phyloP scores from a whole-genome alignment of 92 coral and sea anemone species.

The Actinostola sp. region DNA sequence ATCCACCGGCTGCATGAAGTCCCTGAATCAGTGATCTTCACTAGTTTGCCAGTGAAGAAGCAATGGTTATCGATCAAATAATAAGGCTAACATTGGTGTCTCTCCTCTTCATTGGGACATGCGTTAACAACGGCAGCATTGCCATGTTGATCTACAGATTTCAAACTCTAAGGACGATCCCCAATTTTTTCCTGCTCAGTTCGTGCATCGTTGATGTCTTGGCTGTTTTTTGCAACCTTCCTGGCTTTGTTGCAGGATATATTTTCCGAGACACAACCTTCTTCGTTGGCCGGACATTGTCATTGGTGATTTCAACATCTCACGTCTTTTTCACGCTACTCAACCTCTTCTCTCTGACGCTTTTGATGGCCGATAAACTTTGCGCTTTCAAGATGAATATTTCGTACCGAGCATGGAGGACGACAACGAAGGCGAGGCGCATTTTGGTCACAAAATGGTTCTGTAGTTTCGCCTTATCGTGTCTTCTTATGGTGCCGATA shows the following conservation, averaged over 20 bases:
- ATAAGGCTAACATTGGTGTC: not conserved
- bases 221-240: constrained; percentile 5
- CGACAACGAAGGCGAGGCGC: not conserved
- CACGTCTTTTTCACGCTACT: constrained; percentile 2
- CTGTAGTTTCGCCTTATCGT: constrained; percentile 2
- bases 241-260: constrained; percentile 3
- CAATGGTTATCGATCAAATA: not conserved
- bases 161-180: constrained; percentile 1
- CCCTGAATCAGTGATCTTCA: no score
- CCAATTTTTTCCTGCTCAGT: constrained; percentile 6
- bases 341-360: constrained; percentile 6
- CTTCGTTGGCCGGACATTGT: constrained; percentile 10
- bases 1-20: no score
- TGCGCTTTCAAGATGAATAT: constrained; percentile 1
- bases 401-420: not conserved
- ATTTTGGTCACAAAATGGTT: not conserved
- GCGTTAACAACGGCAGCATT: not conserved
- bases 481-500: constrained; percentile 1
- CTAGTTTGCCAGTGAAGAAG: no score
- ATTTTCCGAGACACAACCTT: not conserved
- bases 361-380: constrained; percentile 4
- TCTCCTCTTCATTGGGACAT: not conserved
- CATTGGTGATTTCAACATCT: not conserved
- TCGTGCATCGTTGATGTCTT: constrained; percentile 11
- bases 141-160: not conserved